Evolutionary conservation across 2,888 invertebrate species (phyloP), one percentile per base, ranked within the genome.

Genomic region (Lasioglossum malachurum): DNA sequence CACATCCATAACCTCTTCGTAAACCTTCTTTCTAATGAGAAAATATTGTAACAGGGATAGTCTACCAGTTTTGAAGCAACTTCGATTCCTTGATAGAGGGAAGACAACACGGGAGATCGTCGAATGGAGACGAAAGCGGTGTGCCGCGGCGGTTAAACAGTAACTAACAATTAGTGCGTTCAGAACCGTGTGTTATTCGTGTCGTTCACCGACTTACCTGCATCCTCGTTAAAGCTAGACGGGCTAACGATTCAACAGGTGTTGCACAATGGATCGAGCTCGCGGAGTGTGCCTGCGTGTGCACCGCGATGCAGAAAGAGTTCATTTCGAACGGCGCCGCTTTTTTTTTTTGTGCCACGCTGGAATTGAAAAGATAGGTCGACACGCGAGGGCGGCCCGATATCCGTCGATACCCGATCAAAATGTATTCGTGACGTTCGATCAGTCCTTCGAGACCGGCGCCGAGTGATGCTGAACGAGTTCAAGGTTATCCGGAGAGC

Each of bases 221-320:
- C 82, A 87, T 91, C 84, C 91, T 91, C 89, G 90, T 91, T 91
- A 91, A 85, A 91, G 87, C 89, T 82, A 89, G 86, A 84, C 86
- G 80, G 80, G 84, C 86, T 89, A 91, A 91, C 89, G 91, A 91
- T 91, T 91, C 91, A 91, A 91, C 91, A 91, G 91, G 91, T 91
- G 91, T 91, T 89, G 90, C 91, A 75, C 88, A 88, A 84, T 80
- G 88, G 74, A 81, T 85, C 79, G 88, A 85, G 82, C 79, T 67
- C 75, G 80, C 57, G 41, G 49, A 35, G n/a, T 23, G 74, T 35
- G 35, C 16, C 80, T 16, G 53, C 31, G 71, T 16, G 78, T 49
- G 64, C 44, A 16, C 8, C 10, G 75, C 46, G 76, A 69, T 12
- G 19, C 74, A 71, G 80, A 64, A 67, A 46, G 77, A 71, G 79